phyloP scores from a whole-genome alignment of 2,797 vertebrate species.

The Kryptolebias ocellatus region DNA sequence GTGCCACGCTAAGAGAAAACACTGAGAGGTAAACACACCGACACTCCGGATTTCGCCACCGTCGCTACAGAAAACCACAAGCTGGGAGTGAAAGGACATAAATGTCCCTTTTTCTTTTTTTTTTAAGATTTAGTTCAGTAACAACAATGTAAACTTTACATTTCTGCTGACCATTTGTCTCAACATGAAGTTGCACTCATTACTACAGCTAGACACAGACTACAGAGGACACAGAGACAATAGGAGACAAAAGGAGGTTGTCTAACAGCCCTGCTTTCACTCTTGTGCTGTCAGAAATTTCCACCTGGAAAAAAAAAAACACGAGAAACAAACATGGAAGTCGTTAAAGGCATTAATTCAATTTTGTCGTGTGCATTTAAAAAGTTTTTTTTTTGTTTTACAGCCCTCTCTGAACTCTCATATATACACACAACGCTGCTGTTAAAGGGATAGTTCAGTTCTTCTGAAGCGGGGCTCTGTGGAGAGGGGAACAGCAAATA shows the following conservation, averaged over 20 bases:
- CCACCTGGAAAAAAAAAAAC: constrained; percentile 74
- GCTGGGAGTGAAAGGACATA: constrained; percentile 6
- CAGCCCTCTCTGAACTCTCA: constrained; percentile 64
- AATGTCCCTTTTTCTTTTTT: neutral
- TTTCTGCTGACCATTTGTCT: constrained; percentile 74
- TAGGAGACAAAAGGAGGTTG: constrained; percentile 49
- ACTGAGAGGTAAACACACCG: constrained; percentile 35
- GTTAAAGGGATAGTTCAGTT: too few species aligned
- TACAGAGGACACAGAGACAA: neutral
- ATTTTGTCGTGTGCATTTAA: constrained; percentile 38
- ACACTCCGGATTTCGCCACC: constrained; percentile 17
- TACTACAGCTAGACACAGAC: constrained; percentile 41
- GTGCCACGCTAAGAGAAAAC: constrained; percentile 30
- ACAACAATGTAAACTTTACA: constrained; percentile 51
- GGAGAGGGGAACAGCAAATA: too few species aligned
- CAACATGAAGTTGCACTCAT: constrained; percentile 25
- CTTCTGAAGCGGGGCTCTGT: too few species aligned
- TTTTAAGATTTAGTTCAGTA: constrained; percentile 35
- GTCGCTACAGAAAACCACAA: constrained; percentile 16
- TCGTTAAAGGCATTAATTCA: constrained; percentile 60
- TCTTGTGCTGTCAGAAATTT: constrained; percentile 75
- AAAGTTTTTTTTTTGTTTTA: constrained; percentile 47
- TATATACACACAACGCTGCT: constrained; percentile 51
- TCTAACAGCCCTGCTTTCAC: constrained; percentile 69
- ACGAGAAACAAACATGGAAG: constrained; percentile 65